phyloP scores from a whole-genome alignment of 2,888 invertebrate species.

The Falcaria lacertinaria region DNA sequence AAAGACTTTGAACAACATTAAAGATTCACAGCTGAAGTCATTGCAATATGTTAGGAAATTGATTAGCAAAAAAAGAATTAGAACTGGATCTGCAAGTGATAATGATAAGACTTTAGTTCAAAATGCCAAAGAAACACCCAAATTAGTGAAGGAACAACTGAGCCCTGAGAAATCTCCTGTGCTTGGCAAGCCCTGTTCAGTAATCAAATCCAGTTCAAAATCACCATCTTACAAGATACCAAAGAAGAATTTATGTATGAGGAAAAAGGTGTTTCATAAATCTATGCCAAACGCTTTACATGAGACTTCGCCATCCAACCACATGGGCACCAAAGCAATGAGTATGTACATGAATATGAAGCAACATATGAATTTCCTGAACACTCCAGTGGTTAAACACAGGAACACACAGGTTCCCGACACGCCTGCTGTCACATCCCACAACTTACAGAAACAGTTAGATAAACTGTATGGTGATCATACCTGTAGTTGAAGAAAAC shows the following conservation, averaged over 20 bases:
- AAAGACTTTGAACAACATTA: conserved; percentile 38
- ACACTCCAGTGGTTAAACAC: conserved; percentile 49
- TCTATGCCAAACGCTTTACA: conserved; percentile 54
- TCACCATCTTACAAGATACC: conserved; percentile 65
- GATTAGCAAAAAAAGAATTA: conserved; percentile 38
- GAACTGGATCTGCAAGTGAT: conserved; percentile 17
- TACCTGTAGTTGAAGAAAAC: conserved; percentile 27
- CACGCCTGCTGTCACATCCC: conserved; percentile 58
- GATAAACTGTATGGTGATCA: conserved; percentile 50
- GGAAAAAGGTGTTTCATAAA: conserved; percentile 53
- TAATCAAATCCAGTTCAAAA: conserved; percentile 43
- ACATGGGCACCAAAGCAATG: conserved; percentile 42
- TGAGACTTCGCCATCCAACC: conserved; percentile 37
- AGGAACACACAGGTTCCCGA: conserved; percentile 26
- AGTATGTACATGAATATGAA: conserved; percentile 67
- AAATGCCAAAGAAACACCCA: conserved; percentile 19
- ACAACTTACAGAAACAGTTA: conserved; percentile 62
- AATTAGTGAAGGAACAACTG: conserved; percentile 14
- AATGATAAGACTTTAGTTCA: conserved; percentile 28
- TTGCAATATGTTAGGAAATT: conserved; percentile 44
- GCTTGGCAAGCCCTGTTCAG: conserved; percentile 35
- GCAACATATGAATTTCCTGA: conserved; percentile 57
- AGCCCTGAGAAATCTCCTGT: conserved; percentile 24
- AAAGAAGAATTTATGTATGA: conserved; percentile 48
- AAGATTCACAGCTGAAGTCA: conserved; percentile 45